phyloP scores from a whole-genome alignment of 2,888 invertebrate species.

The Anthoptus insignis region DNA sequence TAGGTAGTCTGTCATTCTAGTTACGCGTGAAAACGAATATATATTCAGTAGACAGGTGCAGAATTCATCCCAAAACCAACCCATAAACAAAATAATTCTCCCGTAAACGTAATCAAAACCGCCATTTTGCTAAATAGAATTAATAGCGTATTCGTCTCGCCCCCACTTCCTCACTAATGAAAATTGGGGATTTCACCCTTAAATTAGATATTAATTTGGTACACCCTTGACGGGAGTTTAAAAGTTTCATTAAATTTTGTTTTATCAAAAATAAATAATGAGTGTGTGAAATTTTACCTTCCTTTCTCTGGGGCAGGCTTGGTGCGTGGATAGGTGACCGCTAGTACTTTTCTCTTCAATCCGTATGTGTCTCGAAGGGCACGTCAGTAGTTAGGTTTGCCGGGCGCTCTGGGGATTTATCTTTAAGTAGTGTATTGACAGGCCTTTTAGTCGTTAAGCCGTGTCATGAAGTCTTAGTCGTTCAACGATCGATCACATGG shows the following conservation, averaged over 20 bases:
- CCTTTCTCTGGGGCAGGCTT: no score
- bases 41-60: slow-evolving; percentile 2
- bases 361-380: no score
- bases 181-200: slow-evolving; percentile 66
- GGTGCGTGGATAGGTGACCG: no score
- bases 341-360: no score
- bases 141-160: slow-evolving; percentile 43
- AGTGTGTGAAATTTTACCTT: background rate
- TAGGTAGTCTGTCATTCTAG: no score
- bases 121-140: slow-evolving; percentile 43
- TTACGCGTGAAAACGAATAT: no score
- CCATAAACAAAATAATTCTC: slow-evolving; percentile 27
- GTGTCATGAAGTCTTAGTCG: no score
- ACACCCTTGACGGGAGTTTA: slow-evolving; percentile 50
- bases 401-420: no score
- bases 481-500: no score
- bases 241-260: slow-evolving; percentile 9
- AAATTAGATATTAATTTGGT: slow-evolving; percentile 83
- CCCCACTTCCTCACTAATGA: slow-evolving; percentile 44
- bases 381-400: no score
- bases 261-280: background rate
- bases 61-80: slow-evolving; percentile 19
- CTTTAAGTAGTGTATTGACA: no score
- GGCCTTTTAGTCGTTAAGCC: no score
- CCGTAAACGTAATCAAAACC: slow-evolving; percentile 40